Percentiles rank a stretch among this genome's conserved stretches.
These are phyloP conservation scores for Paelopatides confundens DNA, from an alignment of 53 echinoderm and acorn worm species.

Conservation along the genomic window DNA sequence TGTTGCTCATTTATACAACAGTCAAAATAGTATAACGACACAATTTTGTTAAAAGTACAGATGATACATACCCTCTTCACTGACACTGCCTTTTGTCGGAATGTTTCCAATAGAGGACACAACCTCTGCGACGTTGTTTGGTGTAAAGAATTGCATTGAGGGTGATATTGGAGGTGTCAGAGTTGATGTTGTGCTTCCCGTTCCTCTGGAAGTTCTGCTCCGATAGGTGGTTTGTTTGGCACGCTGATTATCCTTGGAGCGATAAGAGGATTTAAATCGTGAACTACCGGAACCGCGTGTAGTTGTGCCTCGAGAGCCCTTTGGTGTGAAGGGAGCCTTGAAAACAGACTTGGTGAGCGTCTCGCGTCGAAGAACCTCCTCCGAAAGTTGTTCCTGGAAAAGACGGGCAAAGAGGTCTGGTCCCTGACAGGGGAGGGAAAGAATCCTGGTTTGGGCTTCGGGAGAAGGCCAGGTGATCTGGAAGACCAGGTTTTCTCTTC, in stretches of 20 bases:
- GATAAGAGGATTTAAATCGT: background rate
- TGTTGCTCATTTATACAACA: too few species aligned
- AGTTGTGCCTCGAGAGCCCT: too few species aligned
- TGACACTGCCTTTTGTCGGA: constrained; percentile 74
- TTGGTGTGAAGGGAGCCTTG: too few species aligned
- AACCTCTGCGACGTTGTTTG: background rate
- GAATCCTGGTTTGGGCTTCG: too few species aligned
- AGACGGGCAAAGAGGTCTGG: background rate
- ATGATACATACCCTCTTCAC: constrained; percentile 90
- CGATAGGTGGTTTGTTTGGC: constrained; percentile 25
- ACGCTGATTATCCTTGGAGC: background rate
- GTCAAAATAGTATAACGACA: too few species aligned
- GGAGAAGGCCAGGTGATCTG: too few species aligned
- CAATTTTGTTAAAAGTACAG: too few species aligned
- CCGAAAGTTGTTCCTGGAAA: background rate
- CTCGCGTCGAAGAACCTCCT: too few species aligned
- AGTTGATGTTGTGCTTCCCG: constrained; percentile 86
- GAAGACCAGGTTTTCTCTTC: too few species aligned
- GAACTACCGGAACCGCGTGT: too few species aligned
- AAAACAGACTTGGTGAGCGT: too few species aligned
- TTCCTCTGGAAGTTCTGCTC: constrained; percentile 58
- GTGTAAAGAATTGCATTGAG: constrained; percentile 22
- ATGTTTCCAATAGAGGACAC: background rate
- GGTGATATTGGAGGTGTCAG: constrained; percentile 93
- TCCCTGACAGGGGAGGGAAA: too few species aligned